Evolutionary conservation across 2,113 vertebrate species (phyloP).

Genomic region (Perca flavescens): DNA sequence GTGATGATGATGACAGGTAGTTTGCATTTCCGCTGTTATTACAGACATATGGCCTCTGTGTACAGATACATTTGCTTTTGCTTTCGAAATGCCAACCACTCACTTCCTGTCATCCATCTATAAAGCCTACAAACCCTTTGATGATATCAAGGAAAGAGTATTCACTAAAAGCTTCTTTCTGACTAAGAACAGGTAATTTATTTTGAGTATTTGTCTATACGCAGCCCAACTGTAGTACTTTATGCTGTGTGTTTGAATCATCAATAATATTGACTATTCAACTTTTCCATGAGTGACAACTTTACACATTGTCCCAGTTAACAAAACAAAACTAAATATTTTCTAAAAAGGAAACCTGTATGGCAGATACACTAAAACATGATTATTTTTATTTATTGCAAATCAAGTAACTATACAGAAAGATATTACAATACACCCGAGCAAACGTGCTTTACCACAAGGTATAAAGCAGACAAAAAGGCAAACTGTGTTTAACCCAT

Average conservation of each 20-base stretch:
- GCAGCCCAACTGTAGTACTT: not conserved
- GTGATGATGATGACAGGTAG: slow-evolving; percentile 19
- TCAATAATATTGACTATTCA: too few relatives aligned
- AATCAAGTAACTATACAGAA: not conserved
- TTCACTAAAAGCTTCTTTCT: slow-evolving; percentile 11
- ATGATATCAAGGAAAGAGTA: slow-evolving; percentile 7
- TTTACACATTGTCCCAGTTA: not conserved
- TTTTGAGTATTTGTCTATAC: not conserved
- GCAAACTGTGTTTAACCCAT: not conserved
- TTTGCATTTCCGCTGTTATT: slow-evolving; percentile 53
- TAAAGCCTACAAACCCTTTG: slow-evolving; percentile 25
- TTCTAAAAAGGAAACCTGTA: not conserved
- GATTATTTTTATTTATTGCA: not conserved
- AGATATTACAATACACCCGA: not conserved
- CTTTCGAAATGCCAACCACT: slow-evolving; percentile 14
- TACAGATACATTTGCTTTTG: slow-evolving; percentile 37
- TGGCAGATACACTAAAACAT: not conserved
- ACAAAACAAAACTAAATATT: not conserved
- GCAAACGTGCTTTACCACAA: not conserved
- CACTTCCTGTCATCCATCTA: slow-evolving; percentile 20
- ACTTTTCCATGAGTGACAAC: too few relatives aligned
- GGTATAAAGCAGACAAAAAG: not conserved
- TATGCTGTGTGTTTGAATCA: not conserved
- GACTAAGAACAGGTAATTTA: not conserved
- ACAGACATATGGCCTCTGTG: slow-evolving; percentile 38